phyloP scores from a whole-genome alignment of 2,797 vertebrate genomes.

The Tamandua tetradactyla region DNA sequence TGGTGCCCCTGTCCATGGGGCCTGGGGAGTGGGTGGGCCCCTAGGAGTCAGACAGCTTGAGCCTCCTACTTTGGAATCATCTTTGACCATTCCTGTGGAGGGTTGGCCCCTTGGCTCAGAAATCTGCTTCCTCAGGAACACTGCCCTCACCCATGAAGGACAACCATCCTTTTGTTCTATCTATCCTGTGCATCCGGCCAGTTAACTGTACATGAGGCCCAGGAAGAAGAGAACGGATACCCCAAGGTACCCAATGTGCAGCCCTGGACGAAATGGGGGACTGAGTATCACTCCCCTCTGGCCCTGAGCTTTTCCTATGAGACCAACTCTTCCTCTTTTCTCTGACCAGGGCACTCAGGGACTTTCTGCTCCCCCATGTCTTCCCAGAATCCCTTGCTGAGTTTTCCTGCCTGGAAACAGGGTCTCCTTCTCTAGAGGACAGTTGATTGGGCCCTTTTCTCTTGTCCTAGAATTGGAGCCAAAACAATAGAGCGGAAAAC shows the following conservation, averaged over 20 bases:
- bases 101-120: background rate
- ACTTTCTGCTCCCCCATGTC: background rate
- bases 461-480: background rate
- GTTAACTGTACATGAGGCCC: background rate
- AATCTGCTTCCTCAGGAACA: background rate
- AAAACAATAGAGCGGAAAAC: background rate
- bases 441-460: background rate
- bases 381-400: background rate
- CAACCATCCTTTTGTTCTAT: background rate
- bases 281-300: background rate
- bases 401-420: background rate
- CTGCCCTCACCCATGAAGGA: background rate
- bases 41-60: fast-evolving
- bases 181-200: background rate
- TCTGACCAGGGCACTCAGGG: background rate
- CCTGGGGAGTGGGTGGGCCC: background rate
- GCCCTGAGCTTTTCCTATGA: background rate
- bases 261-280: background rate
- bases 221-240: background rate
- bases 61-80: background rate
- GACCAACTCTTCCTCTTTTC: background rate
- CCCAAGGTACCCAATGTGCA: background rate
- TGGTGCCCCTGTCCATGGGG: background rate
- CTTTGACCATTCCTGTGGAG: background rate
- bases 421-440: background rate